These are phyloP conservation scores for Sinelater perroti DNA, from an alignment of 2,888 invertebrate species.

Conservation along the genomic window DNA sequence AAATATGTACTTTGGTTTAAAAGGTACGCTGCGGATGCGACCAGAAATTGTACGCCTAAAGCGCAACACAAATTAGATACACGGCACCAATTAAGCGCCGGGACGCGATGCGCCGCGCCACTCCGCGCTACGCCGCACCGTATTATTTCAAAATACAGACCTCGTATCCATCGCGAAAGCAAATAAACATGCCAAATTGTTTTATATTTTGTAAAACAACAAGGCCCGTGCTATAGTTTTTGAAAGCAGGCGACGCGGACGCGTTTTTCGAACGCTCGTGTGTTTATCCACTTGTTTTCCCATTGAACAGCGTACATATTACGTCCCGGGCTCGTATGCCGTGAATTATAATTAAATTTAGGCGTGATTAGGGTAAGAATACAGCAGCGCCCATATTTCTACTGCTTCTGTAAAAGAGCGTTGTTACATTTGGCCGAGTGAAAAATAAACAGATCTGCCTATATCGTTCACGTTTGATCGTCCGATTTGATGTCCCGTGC, in stretches of 20 bases:
- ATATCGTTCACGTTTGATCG: too few species aligned
- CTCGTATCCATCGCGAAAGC: conserved; percentile 45
- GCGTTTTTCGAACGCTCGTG: conserved; percentile 6
- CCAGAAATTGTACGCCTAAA: conserved; percentile 51
- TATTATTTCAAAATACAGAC: conserved; percentile 48
- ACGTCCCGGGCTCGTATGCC: not conserved
- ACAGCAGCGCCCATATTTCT: too few species aligned
- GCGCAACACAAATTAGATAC: conserved; percentile 56
- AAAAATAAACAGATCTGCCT: too few species aligned
- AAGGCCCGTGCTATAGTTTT: conserved; percentile 24
- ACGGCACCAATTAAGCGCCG: conserved; percentile 55
- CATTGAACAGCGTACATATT: conserved; percentile 7
- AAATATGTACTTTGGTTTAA: conserved; percentile 7
- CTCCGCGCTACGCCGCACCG: too few species aligned
- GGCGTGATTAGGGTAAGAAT: conserved; percentile 3
- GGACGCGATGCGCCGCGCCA: conserved; percentile 45
- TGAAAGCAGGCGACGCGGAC: conserved; percentile 15
- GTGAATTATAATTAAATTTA: conserved; percentile 14
- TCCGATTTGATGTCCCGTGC: too few species aligned
- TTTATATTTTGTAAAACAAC: conserved; percentile 39
- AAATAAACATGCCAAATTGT: conserved; percentile 46
- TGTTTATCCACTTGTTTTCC: conserved; percentile 26
- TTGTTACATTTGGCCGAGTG: too few species aligned
- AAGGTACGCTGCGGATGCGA: conserved; percentile 8
- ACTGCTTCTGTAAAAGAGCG: too few species aligned